Evolutionary conservation across 2,797 vertebrate species (phyloP).

Genomic region (Crocidura indochinensis): DNA sequence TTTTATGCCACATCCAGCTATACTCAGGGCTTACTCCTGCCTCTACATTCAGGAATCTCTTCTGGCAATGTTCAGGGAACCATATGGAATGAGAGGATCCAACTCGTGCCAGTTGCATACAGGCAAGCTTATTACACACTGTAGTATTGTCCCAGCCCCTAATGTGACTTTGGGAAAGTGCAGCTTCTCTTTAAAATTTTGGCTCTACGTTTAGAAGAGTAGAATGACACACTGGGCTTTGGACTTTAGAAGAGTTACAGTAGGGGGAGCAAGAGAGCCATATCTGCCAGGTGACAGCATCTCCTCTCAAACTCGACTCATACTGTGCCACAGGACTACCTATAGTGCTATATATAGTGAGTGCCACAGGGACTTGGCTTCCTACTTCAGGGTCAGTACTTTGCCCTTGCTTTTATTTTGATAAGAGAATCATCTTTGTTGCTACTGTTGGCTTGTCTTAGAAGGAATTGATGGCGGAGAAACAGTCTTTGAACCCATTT

Average conservation of each 20-base stretch:
- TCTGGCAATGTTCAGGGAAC: no score
- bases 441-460: slow-evolving; percentile 40
- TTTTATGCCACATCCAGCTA: no score
- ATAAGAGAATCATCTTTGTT: neutral
- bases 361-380: neutral
- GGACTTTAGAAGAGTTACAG: neutral
- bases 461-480: slow-evolving; percentile 34
- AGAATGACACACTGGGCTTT: neutral
- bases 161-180: slow-evolving; percentile 7
- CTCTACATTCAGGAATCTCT: no score
- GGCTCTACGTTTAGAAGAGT: neutral
- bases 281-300: neutral
- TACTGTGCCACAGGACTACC: no score
- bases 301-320: no score
- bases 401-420: slow-evolving; percentile 57
- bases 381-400: slow-evolving; percentile 10
- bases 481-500: slow-evolving; percentile 23
- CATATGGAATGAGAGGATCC: neutral
- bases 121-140: no score
- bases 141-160: neutral
- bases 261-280: slow-evolving; percentile 69
- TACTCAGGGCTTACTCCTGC: no score
- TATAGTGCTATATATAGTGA: neutral
- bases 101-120: neutral
- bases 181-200: slow-evolving; percentile 46